Evolutionary conservation across 1,140 invertebrate genomes (phyloP), one percentile per base, ranked within the genome.

Genomic region (Telenomus remus): DNA sequence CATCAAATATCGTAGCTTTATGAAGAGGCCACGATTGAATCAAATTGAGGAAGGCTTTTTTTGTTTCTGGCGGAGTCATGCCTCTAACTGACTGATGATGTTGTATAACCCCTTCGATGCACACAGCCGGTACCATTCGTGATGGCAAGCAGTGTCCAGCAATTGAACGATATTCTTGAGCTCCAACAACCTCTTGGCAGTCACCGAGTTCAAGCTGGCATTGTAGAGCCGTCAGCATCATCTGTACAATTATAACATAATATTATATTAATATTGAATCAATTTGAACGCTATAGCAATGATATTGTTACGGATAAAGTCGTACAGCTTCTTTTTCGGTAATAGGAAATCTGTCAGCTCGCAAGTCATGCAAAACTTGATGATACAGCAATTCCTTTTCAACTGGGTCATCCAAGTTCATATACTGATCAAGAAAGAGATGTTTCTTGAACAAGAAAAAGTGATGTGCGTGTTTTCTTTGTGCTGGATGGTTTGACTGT

Each of bases 361-460:
- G 90, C 13, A 98, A 91, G 81, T 95, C 93, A 81, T 97, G 95
- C 46, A 98, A 88, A 33, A 97, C 93, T 89, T 99, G 97, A 89
- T 98, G 96, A 87, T 98, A 98, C n/a, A 99, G 85, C 15, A 99
- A 88, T 87, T 98, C 96, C 86, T 98, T 97, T 87, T 98, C 97
- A 0, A 98, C 95, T 0, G 94, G 93, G 88, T 97, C 95, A 56
- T 92, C 92, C 72, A 93, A 88, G 86, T 95, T 95, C 84, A 96
- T 93, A 82, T 91, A 97, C 66, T 92, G 92, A 88, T 93, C 95
- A 78, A 94, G 91, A 89, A 98, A 97, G 49, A 99, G 86, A 80
- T 98, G 96, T 90, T 99, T 99, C 89, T 98, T 95, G 81, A 95
- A 94, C 16, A 96, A 88, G 83, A 96, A 94, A 63, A 94, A 92